Conservation (phyloP, 2,888 invertebrate genomes). For the Xanthorhoe spadicearia region DNA sequence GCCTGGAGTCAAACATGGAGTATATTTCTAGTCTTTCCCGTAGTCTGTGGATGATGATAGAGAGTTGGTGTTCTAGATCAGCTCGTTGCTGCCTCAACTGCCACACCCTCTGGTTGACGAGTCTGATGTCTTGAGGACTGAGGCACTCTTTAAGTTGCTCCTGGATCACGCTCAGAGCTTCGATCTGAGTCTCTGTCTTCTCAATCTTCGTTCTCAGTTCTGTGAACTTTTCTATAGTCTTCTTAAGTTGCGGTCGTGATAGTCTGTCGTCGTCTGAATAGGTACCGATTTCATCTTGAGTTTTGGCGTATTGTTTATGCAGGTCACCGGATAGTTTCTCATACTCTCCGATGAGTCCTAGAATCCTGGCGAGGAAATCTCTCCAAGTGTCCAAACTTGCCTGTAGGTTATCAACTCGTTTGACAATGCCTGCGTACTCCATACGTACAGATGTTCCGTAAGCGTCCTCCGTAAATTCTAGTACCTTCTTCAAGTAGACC, state of each 20-base stretch:
- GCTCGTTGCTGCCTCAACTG: slow-evolving; percentile 91
- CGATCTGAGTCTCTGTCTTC: slow-evolving; percentile 86
- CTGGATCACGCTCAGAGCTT: slow-evolving; percentile 89
- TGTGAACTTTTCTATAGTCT: slow-evolving; percentile 86
- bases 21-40: slow-evolving; percentile 90
- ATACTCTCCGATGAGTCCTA: slow-evolving; percentile 86
- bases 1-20: slow-evolving; percentile 88
- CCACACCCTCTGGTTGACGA: slow-evolving; percentile 91
- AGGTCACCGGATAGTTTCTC: slow-evolving; percentile 86
- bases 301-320: slow-evolving; percentile 86
- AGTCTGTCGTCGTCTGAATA: slow-evolving; percentile 83
- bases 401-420: slow-evolving; percentile 91
- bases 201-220: slow-evolving; percentile 85
- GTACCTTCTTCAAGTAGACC: slow-evolving; percentile 86
- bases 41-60: slow-evolving; percentile 88
- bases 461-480: slow-evolving; percentile 90
- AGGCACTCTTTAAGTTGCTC: slow-evolving; percentile 94
- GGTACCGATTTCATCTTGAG: slow-evolving; percentile 85
- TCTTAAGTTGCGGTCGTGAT: slow-evolving; percentile 86
- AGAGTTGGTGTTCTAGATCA: slow-evolving; percentile 91
- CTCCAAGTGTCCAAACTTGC: slow-evolving; percentile 93
- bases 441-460: slow-evolving; percentile 91
- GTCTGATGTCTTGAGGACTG: slow-evolving; percentile 92
- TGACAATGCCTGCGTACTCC: slow-evolving; percentile 91
- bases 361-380: slow-evolving; percentile 89